A percentile compares a stretch with the other conserved stretches of the same genome.
phyloP scores from a whole-genome alignment of 2,888 invertebrate species.

The Phorcus lineatus region DNA sequence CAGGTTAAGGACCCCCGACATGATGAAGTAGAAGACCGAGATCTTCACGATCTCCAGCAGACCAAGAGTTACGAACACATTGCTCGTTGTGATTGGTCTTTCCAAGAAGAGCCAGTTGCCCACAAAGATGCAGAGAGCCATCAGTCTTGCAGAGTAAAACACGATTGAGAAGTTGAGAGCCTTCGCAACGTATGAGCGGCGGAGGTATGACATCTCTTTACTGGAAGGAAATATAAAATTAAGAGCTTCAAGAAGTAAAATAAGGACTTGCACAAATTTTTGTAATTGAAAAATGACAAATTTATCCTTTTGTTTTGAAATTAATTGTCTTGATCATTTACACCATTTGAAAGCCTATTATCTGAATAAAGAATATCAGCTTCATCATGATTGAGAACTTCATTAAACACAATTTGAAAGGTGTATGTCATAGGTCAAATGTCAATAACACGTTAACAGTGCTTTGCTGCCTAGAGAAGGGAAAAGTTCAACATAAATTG shows the following conservation, averaged over 20 bases:
- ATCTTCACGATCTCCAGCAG: constrained; percentile 37
- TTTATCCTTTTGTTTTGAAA: too few relatives aligned
- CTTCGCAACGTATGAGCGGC: constrained; percentile 61
- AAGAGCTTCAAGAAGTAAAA: neutral
- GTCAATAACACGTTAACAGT: too few relatives aligned
- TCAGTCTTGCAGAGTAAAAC: constrained; percentile 22
- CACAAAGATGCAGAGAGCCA: constrained; percentile 77
- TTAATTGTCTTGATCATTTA: too few relatives aligned
- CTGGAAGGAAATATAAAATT: constrained; percentile 23
- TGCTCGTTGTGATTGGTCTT: constrained; percentile 81
- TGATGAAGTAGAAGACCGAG: constrained; percentile 37
- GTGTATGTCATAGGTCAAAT: too few relatives aligned
- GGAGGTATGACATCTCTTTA: constrained; percentile 27
- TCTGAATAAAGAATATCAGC: too few relatives aligned
- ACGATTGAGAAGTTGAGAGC: constrained; percentile 32
- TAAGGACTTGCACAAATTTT: neutral
- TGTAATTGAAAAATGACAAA: too few relatives aligned
- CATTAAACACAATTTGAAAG: too few relatives aligned
- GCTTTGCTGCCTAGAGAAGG: too few relatives aligned
- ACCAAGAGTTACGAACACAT: constrained; percentile 39
- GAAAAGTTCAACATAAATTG: too few relatives aligned
- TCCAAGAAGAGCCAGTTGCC: constrained; percentile 82
- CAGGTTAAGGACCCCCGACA: constrained; percentile 32
- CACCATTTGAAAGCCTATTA: too few relatives aligned
- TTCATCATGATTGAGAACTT: too few relatives aligned